Percentiles rank a stretch among this genome's conserved stretches.
These are phyloP conservation scores for Catostylus mosaicus DNA, from an alignment of 30 jellyfish, hydroid and myxozoan species.

Conservation along the genomic window DNA sequence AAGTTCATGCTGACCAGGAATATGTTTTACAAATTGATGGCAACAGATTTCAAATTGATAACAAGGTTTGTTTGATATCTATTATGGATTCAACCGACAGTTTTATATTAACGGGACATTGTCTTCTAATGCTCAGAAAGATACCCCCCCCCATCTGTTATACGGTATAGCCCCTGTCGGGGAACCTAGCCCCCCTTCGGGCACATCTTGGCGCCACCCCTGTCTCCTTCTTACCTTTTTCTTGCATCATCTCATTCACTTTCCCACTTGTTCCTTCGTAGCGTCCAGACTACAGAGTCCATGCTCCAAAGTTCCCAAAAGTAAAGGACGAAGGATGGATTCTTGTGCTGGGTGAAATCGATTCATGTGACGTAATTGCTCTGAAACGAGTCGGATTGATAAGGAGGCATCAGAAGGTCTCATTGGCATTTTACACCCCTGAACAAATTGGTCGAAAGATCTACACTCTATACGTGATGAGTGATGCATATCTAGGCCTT, in stretches of 20 bases:
- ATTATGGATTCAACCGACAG: too few relatives aligned
- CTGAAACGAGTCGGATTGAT: conserved; percentile 81
- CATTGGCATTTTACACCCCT: conserved; percentile 83
- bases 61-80: background rate
- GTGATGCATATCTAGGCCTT: conserved; percentile 89
- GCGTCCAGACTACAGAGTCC: conserved; percentile 75
- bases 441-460: conserved; percentile 70
- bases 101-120: too few relatives aligned
- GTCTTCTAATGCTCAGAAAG: too few relatives aligned
- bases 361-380: conserved; percentile 76
- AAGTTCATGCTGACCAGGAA: conserved; percentile 81
- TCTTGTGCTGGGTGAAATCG: conserved; percentile 83
- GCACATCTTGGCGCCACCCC: too few relatives aligned
- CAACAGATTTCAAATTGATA: conserved; percentile 67
- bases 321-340: conserved; percentile 96
- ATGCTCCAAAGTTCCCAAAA: conserved; percentile 86
- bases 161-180: too few relatives aligned
- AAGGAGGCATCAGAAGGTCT: conserved; percentile 65
- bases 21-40: conserved; percentile 67
- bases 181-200: too few relatives aligned
- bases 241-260: background rate
- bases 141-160: too few relatives aligned
- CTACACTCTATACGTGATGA: conserved; percentile 77
- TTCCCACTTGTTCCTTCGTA: too few relatives aligned
- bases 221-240: background rate